Evolutionary conservation across 2,797 vertebrate genomes (phyloP), one percentile per base, ranked within the genome.

Genomic region (Trachops cirrhosus): DNA sequence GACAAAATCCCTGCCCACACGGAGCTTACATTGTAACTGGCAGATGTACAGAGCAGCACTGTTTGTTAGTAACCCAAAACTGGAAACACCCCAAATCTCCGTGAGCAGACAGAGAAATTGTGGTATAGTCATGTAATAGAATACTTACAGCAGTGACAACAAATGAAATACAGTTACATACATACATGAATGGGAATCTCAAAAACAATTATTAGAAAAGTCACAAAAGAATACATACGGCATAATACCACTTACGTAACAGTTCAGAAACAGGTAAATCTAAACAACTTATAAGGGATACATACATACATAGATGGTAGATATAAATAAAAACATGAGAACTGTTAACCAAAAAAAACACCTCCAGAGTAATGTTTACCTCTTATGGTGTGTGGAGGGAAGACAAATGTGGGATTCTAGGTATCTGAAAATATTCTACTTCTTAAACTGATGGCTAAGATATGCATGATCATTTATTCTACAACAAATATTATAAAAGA

Each of bases 281-380:
- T 86, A 92, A 89, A 91, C 57, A 84, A 75, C 41, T 50, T 39
- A 86, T 64, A 46, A 88, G 50, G 19, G 41, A 37, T 73, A 83
- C 32, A 83, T 73, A 83, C 32, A 83, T 21, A 88, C 15, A 92
- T 32, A 85, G 59, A 89, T n/a, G 67, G 62, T 3, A 91, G 46
- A 59, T 88, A 88, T 75, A 93, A 84, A 95, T 74, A 75, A 96
- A 95, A 82, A 89, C 50, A 84, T 52, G 29, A 10, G 32, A 82
- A 74, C 82, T 83, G 82, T 75, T 82, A 46, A 62, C 48, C 39
- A 48, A 91, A 80, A 80, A 82, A 90, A 59, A 26, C 52, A 26
- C 57, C 41, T 89, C 39, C 73, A 74, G 62, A 93, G 88, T 41
- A 54, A 84, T 50, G 74, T 87, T 89, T 86, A 68, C 50, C 34